Conservation (phyloP, 1,140 invertebrate species). For the Lucilia sericata region DNA sequence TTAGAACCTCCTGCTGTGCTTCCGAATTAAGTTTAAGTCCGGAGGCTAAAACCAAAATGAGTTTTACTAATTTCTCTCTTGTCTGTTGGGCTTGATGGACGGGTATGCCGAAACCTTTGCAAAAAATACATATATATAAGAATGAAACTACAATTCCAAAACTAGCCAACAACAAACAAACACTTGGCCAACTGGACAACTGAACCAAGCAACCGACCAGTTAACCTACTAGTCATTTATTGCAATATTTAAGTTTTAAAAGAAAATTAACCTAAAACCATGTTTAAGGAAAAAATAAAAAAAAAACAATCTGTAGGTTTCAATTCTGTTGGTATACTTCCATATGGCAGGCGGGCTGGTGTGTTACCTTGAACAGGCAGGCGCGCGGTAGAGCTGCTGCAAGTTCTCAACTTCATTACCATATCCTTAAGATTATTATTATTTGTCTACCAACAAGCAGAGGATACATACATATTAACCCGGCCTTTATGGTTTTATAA, state of each 20-base stretch:
- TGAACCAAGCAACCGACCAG: conserved; percentile 8
- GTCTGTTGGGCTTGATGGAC: conserved; percentile 57
- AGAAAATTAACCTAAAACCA: not conserved
- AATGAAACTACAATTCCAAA: not conserved
- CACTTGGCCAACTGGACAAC: not conserved
- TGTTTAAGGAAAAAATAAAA: not conserved
- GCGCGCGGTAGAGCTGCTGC: not conserved
- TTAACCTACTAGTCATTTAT: conserved; percentile 37
- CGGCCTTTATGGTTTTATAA: no score
- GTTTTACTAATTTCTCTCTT: conserved; percentile 66
- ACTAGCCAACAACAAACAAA: not conserved
- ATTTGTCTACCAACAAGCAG: no score
- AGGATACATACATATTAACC: no score
- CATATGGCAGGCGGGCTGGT: not conserved
- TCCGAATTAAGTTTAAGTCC: conserved; percentile 69
- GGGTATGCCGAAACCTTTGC: conserved; percentile 38
- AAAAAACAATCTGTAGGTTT: no score
- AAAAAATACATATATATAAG: not conserved
- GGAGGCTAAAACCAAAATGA: conserved; percentile 68
- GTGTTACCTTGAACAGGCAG: not conserved
- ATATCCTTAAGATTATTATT: conserved; percentile 13
- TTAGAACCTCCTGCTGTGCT: conserved; percentile 69
- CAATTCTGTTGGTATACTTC: not conserved
- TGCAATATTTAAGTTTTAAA: not conserved
- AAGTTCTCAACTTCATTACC: conserved; percentile 36